Evolutionary conservation across 2,113 vertebrate species (phyloP).

Genomic region (Tachysurus fulvidraco): DNA sequence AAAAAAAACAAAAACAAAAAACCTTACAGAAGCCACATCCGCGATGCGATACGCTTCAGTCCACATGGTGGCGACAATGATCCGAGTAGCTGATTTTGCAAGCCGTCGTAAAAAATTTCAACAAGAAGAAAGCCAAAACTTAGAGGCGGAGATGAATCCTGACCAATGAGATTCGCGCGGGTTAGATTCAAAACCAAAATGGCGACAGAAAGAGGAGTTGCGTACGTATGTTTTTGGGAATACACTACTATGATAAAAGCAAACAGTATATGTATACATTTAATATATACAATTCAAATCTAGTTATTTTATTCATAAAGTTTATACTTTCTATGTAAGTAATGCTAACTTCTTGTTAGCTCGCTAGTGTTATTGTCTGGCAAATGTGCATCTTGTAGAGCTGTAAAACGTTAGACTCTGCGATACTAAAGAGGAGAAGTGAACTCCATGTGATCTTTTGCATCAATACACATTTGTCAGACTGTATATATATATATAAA

Average conservation of each 20-base stretch:
- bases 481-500: no score
- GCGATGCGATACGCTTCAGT: not conserved
- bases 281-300: not conserved
- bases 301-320: not conserved
- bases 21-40: not conserved
- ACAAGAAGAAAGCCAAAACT: not conserved
- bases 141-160: not conserved
- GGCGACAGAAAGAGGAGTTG: constrained; percentile 49
- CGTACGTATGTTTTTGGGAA: constrained; percentile 55
- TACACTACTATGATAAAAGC: not conserved
- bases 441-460: no score
- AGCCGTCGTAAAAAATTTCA: not conserved
- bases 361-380: not conserved
- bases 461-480: no score
- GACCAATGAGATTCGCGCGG: constrained; percentile 42
- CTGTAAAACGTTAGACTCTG: not conserved
- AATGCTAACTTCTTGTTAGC: not conserved
- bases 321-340: not conserved
- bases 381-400: not conserved
- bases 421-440: no score
- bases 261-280: not conserved
- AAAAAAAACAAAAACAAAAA: not conserved
- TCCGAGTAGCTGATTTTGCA: not conserved
- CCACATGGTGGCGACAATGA: not conserved
- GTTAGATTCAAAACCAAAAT: constrained; percentile 69